Conservation (phyloP, 2,113 vertebrate genomes). For the Mobula hypostoma region DNA sequence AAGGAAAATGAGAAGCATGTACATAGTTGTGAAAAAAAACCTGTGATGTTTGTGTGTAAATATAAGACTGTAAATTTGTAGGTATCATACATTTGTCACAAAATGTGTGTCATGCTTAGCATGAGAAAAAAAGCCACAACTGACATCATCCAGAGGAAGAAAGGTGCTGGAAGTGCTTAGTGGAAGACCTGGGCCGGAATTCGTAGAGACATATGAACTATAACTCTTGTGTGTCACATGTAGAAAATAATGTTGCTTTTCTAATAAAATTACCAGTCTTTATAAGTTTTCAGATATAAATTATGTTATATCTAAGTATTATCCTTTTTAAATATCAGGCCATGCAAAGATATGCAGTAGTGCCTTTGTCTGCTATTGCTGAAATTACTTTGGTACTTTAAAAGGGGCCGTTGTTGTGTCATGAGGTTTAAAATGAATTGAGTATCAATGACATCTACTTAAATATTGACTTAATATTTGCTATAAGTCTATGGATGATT, state of each 20-base stretch:
- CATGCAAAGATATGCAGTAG: too few relatives aligned
- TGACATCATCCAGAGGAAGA: neutral
- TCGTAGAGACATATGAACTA: neutral
- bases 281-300: neutral
- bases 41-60: neutral
- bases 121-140: too few relatives aligned
- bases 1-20: neutral
- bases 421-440: constrained; percentile 2
- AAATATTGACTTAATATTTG: constrained; percentile 15
- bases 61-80: neutral
- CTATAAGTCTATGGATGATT: constrained; percentile 16
- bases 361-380: neutral
- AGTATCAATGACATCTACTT: neutral
- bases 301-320: neutral
- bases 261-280: neutral
- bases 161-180: neutral
- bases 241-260: neutral
- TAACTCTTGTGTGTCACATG: neutral
- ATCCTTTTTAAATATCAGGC: neutral
- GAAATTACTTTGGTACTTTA: neutral
- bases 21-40: neutral
- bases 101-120: neutral
- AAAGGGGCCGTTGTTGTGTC: neutral
- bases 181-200: neutral
- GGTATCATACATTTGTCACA: neutral